Evolutionary conservation across 2,888 invertebrate species (phyloP).

Genomic region (Silvanus unidentatus): DNA sequence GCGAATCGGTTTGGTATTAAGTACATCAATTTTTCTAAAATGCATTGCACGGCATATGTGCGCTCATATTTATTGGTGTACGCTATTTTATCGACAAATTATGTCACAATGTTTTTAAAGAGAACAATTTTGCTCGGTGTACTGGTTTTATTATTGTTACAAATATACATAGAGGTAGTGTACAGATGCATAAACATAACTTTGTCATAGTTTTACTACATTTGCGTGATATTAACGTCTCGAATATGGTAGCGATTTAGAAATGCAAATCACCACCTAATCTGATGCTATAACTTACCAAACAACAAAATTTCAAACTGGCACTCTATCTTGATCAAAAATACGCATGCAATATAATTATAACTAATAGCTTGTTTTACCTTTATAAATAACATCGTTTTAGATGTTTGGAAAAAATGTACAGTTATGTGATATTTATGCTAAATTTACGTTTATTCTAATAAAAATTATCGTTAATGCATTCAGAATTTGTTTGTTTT

Average conservation of each 20-base stretch:
- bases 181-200: conserved; percentile 31
- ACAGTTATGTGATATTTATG: background rate
- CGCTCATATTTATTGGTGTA: no score
- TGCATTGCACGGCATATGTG: no score
- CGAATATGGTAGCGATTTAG: conserved; percentile 29
- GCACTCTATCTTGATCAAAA: conserved; percentile 37
- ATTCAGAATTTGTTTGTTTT: no score
- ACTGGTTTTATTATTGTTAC: no score
- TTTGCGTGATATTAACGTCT: conserved; percentile 32
- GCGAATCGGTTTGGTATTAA: no score
- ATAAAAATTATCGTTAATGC: no score
- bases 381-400: conserved; percentile 34
- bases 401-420: background rate
- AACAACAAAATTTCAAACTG: conserved; percentile 43
- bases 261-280: conserved; percentile 43
- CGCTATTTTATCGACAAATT: no score
- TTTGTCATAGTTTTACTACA: conserved; percentile 36
- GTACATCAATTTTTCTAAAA: no score
- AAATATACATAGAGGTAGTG: no score
- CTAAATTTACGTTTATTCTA: no score
- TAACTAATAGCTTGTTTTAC: conserved; percentile 45
- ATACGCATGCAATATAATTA: conserved; percentile 43
- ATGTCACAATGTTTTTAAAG: no score
- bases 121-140: no score
- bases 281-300: conserved; percentile 45